These are phyloP conservation scores for Cyphomyrus discorhynchus DNA, from an alignment of 2,113 vertebrate genomes.

Conservation along the genomic window DNA sequence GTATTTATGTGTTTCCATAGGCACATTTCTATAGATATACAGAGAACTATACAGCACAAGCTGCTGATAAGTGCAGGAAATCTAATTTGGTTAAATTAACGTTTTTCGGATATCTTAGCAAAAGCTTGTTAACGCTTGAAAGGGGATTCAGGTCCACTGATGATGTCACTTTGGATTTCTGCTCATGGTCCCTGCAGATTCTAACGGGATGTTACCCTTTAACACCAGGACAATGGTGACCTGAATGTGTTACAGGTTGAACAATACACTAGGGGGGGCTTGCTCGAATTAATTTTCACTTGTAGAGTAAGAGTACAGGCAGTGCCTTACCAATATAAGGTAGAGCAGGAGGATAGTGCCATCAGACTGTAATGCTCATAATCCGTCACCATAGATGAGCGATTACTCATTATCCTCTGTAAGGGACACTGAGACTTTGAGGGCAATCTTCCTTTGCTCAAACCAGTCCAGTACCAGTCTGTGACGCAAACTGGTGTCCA, in stretches of 20 bases:
- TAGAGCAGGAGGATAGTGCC: not conserved
- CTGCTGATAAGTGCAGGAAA: not conserved
- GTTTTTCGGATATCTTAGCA: not conserved
- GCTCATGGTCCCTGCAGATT: not conserved
- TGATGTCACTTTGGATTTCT: not conserved
- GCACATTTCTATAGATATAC: not conserved
- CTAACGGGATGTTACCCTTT: not conserved
- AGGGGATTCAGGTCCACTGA: not conserved
- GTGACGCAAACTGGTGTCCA: not conserved
- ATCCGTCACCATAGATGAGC: not conserved
- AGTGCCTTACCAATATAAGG: not conserved
- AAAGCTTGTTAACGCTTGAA: not conserved
- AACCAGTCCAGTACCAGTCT: not conserved
- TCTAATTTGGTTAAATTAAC: not conserved
- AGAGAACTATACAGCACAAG: not conserved
- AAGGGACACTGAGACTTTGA: not conserved
- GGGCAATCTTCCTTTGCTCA: not conserved
- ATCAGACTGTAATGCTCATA: not conserved
- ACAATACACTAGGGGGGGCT: not conserved
- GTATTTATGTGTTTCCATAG: not conserved
- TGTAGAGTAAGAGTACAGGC: not conserved
- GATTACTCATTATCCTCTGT: not conserved
- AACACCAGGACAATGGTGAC: not conserved
- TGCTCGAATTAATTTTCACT: not conserved
- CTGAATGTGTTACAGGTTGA: not conserved